Conservation (phyloP, 2,888 invertebrate genomes). For the Tipula helvola region DNA sequence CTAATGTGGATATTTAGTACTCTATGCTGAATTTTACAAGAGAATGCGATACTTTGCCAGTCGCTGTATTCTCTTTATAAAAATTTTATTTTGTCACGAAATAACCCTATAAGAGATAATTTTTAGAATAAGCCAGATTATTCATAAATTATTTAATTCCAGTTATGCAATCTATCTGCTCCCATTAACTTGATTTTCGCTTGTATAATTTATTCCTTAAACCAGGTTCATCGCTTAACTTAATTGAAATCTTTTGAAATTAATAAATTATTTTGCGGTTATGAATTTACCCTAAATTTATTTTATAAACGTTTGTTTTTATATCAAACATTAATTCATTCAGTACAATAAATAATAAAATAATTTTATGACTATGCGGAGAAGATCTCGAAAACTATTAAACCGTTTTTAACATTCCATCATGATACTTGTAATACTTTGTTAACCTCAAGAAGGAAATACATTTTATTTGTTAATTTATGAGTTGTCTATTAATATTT, state of each 20-base stretch:
- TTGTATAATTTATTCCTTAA: too few relatives aligned
- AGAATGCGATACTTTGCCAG: neutral
- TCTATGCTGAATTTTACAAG: neutral
- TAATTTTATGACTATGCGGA: neutral
- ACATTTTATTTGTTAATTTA: neutral
- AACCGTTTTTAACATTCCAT: neutral
- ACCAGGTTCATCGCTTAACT: neutral
- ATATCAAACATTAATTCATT: neutral
- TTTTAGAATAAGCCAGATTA: neutral
- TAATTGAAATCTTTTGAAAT: neutral
- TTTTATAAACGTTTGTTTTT: neutral
- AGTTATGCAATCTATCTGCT: too few relatives aligned
- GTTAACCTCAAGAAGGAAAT: neutral
- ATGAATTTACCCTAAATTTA: neutral
- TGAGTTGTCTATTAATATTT: neutral
- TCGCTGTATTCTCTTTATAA: neutral
- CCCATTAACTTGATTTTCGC: too few relatives aligned
- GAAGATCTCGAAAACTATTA: neutral
- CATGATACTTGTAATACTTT: neutral
- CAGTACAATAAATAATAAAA: neutral
- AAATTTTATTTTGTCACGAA: too few relatives aligned
- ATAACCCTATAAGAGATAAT: neutral
- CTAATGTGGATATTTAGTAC: neutral
- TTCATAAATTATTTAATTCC: too few relatives aligned
- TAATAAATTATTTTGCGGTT: neutral